Percentiles rank a stretch among this genome's conserved stretches.
Conservation (phyloP, 1,140 invertebrate species). For the Onthophagus taurus region DNA sequence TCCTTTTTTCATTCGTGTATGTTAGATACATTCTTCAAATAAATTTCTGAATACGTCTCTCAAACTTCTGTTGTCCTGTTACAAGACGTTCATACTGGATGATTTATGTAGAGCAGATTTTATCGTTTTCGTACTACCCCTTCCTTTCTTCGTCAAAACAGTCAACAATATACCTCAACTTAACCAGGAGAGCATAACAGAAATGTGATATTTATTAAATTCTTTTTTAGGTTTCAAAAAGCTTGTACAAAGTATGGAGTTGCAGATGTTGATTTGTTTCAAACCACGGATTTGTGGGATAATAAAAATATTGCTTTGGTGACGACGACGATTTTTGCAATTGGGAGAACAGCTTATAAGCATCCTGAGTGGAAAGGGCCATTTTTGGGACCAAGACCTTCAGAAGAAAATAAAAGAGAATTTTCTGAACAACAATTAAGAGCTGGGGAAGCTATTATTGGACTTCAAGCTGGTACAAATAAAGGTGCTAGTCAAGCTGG, state of each 20-base stretch:
- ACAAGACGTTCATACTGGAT: conserved; percentile 5
- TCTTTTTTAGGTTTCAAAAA: conserved; percentile 67
- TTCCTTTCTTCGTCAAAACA: no score
- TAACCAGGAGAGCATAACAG: no score
- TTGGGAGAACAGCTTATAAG: conserved; percentile 77
- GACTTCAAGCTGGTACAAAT: conserved; percentile 87
- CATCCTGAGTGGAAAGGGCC: conserved; percentile 83
- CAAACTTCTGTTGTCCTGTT: conserved; percentile 1
- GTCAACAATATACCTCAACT: no score
- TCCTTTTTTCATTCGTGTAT: no score
- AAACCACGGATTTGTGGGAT: conserved; percentile 89
- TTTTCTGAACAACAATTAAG: conserved; percentile 81
- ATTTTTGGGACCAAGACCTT: conserved; percentile 70
- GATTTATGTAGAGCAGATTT: conserved; percentile 6
- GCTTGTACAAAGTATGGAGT: conserved; percentile 81
- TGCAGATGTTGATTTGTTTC: conserved; percentile 82
- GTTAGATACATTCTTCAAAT: no score
- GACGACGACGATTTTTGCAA: conserved; percentile 75
- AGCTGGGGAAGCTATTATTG: conserved; percentile 77
- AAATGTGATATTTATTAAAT: background rate
- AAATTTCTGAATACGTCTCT: background rate
- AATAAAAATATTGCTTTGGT: conserved; percentile 87
- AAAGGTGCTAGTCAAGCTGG: conserved; percentile 83
- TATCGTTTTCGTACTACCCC: background rate
- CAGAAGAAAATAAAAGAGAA: conserved; percentile 79